Evolutionary conservation across 2,797 vertebrate species (phyloP).

Genomic region (Leucoraja ocellata): DNA sequence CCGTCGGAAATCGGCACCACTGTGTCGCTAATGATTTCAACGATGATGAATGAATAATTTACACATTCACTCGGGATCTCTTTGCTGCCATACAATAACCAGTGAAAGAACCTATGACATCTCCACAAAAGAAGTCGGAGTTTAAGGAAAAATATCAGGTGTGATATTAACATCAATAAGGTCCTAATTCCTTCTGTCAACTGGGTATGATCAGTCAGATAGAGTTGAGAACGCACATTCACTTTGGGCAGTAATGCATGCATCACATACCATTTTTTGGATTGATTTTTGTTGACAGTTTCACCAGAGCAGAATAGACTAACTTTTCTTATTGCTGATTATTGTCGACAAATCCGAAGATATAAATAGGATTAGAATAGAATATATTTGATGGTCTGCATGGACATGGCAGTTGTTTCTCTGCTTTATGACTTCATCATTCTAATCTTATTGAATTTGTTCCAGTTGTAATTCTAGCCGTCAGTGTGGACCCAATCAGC

Average conservation of each 20-base stretch:
- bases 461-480: neutral
- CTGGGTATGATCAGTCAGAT: neutral
- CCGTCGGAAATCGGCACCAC: no score
- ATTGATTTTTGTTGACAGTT: neutral
- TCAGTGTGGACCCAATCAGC: neutral
- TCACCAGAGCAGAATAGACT: neutral
- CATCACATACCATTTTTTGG: neutral
- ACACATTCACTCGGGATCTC: neutral
- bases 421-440: no score
- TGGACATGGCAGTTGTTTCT: no score
- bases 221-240: neutral
- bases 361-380: no score
- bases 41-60: neutral
- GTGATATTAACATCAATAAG: neutral
- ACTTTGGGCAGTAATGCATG: neutral
- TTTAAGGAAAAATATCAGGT: neutral
- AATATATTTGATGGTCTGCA: no score
- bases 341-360: neutral
- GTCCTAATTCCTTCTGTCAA: neutral
- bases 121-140: neutral
- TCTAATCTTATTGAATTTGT: neutral
- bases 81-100: neutral
- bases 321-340: neutral
- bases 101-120: neutral
- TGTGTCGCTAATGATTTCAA: no score